Percentiles rank a stretch among this genome's conserved stretches.
Evolutionary conservation across 2,113 vertebrate species (phyloP).

Genomic region (Prochilodus magdalenae): DNA sequence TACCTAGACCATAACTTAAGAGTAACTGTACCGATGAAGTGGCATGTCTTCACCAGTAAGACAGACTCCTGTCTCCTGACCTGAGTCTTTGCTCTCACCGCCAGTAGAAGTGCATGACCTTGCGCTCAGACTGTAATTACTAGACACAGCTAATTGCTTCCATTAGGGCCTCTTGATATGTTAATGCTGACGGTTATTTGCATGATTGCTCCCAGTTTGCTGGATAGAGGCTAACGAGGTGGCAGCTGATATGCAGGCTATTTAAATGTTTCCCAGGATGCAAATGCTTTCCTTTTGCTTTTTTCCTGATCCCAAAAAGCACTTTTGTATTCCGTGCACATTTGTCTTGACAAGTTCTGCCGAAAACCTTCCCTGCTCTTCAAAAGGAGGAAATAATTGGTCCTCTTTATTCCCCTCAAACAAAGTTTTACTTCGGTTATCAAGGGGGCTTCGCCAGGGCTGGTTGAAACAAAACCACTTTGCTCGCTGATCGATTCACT

Average conservation of each 20-base stretch:
- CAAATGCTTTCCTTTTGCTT: neutral
- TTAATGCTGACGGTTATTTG: conserved; percentile 65
- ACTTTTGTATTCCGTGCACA: conserved; percentile 28
- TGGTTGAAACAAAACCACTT: conserved; percentile 40
- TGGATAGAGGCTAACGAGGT: conserved; percentile 30
- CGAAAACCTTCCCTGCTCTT: conserved; percentile 6
- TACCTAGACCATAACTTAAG: neutral
- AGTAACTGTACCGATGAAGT: neutral
- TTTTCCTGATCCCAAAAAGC: neutral
- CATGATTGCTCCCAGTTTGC: conserved; percentile 59
- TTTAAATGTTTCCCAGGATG: conserved; percentile 39
- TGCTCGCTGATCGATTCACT: conserved; percentile 20
- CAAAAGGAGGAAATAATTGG: conserved; percentile 21
- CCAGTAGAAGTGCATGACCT: conserved; percentile 63
- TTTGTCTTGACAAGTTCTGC: neutral
- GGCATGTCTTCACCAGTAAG: neutral
- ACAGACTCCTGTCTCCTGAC: neutral
- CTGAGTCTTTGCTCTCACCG: neutral
- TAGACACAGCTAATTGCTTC: conserved; percentile 65
- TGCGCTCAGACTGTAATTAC: conserved; percentile 63
- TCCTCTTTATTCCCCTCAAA: conserved; percentile 6
- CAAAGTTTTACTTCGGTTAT: conserved; percentile 38
- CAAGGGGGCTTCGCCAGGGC: neutral
- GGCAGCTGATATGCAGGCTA: conserved; percentile 9
- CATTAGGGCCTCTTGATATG: conserved; percentile 70